Conservation (phyloP, 2,113 vertebrate genomes). For the Haemorhous mexicanus region DNA sequence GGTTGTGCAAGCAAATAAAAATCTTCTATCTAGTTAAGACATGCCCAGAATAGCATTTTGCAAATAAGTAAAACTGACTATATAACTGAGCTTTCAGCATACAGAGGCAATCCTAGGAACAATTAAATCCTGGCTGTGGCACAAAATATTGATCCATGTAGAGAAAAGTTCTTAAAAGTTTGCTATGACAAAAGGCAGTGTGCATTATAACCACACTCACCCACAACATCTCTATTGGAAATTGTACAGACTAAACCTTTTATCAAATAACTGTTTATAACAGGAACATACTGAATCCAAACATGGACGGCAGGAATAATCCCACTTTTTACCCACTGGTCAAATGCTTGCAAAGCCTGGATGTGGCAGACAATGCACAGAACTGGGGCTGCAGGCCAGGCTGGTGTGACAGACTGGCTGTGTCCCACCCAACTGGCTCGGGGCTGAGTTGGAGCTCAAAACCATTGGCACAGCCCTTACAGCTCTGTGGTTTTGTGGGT, state of each 20-base stretch:
- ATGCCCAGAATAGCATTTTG: conserved; percentile 24
- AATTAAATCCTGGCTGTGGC: neutral
- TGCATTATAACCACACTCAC: neutral
- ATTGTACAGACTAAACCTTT: neutral
- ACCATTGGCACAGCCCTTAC: neutral
- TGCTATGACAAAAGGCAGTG: neutral
- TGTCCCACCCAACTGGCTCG: rapidly evolving
- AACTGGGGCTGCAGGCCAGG: neutral
- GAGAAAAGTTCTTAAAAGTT: neutral
- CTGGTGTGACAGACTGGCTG: rapidly evolving
- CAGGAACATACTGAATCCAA: rapidly evolving
- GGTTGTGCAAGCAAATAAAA: conserved; percentile 47
- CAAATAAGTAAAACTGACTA: conserved; percentile 38
- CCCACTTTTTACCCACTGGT: neutral
- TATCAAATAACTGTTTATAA: neutral
- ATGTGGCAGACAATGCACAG: neutral
- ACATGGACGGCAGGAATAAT: neutral
- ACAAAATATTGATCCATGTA: neutral
- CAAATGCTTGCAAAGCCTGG: neutral
- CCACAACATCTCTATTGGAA: neutral
- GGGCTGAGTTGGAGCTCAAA: rapidly evolving
- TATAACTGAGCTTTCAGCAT: neutral
- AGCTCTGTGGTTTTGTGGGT: neutral
- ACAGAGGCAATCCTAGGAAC: neutral
- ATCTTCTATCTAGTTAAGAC: conserved; percentile 15